Base-by-base conservation (phyloP, 1,140 invertebrate species). In the Megalonaias nervosa region DNA sequence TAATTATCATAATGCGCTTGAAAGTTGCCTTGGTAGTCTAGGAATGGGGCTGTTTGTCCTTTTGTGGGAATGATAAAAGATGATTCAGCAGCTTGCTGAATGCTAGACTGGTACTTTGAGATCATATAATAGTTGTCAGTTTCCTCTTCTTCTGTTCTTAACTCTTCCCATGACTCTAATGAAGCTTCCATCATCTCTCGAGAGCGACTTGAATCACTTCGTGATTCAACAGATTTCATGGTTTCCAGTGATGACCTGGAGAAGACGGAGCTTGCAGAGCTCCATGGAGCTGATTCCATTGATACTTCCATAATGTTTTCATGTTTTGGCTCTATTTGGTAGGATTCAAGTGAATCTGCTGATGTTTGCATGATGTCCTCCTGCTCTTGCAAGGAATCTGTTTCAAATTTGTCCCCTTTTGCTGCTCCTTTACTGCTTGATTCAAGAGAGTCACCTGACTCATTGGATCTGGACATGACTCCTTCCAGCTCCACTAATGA, bases 371-470 rank as follows among this genome's bases (percentile, higher is more conserved):
- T 89, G 38, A 81, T 69, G 58, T 82, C 85, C 17, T 81, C 84
- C 83, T 89, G 79, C 88, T 90, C 92, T 69, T 92, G 91, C 38
- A 93, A 89, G 12, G 92, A 93, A 81, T 91, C 89, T 23, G 85
- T 88, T 68, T 80, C 83, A 81, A 78, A 81, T 80, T 76, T 80
- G 58, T 75, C 72, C 17, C 71, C n/a, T 67, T 66, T 78, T 60
- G 66, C 72, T 76, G 81, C 61, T 70, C 70, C 60, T 38, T 67
- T 68, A 31, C 79, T 59, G 71, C 86, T 92, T 2, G 93, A 70
- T 76, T 94, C 94, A 17, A 94, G 82, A 0, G 93, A 94, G 60
- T 90, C 89, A 60, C 81, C 80, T 31, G 89, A 90, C 23, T 84
- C 77, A 71, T 85, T 48, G 38, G 38, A 48, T 48, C 11, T 48